Conservation (phyloP, 2,113 vertebrate species). For the Oncorhynchus clarkii region DNA sequence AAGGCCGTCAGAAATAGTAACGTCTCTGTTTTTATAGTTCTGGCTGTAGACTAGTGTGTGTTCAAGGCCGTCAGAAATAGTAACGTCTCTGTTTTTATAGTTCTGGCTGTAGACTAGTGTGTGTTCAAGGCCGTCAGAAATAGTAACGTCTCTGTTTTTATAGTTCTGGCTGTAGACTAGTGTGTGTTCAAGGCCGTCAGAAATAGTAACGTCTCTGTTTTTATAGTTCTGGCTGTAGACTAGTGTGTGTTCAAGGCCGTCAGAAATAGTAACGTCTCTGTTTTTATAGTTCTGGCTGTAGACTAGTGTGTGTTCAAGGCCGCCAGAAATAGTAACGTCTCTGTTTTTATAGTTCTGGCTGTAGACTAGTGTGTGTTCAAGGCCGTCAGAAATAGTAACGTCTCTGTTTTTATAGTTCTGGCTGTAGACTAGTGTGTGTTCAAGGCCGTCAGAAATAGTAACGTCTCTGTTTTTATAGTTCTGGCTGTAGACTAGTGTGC, state of each 20-base stretch:
- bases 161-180: too few relatives aligned
- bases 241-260: not conserved
- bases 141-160: slow-evolving; percentile 31
- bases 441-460: slow-evolving; percentile 38
- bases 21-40: slow-evolving; percentile 28
- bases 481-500: not conserved
- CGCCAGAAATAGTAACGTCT: slow-evolving; percentile 41
- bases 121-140: slow-evolving; percentile 8
- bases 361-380: too few relatives aligned
- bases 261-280: slow-evolving; percentile 41
- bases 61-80: slow-evolving; percentile 35
- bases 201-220: too few relatives aligned
- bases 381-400: slow-evolving; percentile 33
- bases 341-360: too few relatives aligned
- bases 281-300: too few relatives aligned
- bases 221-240: too few relatives aligned
- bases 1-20: slow-evolving; percentile 41
- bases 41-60: not conserved
- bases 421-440: not conserved
- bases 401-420: slow-evolving; percentile 4
- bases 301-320: too few relatives aligned
- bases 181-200: too few relatives aligned
- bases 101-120: too few relatives aligned
- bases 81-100: slow-evolving; percentile 22
- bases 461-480: slow-evolving; percentile 34